Base-by-base conservation (phyloP, 2,888 invertebrate species). In the Parelbella ahira region DNA sequence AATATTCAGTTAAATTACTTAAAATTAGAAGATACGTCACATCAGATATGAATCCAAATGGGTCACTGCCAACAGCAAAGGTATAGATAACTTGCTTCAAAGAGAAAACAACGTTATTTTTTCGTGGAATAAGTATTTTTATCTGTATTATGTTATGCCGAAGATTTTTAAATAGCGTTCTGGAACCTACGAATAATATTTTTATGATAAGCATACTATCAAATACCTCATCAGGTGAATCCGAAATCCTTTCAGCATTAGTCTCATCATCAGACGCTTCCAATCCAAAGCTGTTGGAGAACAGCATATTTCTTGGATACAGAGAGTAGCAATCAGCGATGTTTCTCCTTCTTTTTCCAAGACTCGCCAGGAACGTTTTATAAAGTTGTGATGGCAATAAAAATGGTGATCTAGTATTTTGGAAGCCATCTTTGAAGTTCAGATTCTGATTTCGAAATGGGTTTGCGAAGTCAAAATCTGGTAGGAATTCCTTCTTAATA, bases 351-450 rank as follows among this genome's bases (percentile, higher is more conserved):
- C 88, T 78, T 51, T 88, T 88, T 0, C 82, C 82, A 48, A 88
- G 74, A 65, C 89, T 94, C 5, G 94, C 94, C 62, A 94, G 77
- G 48, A 94, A 89, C 59, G 91, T 94, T 75, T 94, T 94, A 67
- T 94, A 94, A 56, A 94, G 86, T 63, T 94, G 94, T 41, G 93
- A 91, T 4, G 94, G 94, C 48, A 94, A 81, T 36, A 94, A 72
- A 58, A 93, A 93, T 7, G 89, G 88, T 0, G 88, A 76, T 36
- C 77, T 58, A 0, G 62, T 47, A 45, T 67, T 77, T 38, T 78
- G 76, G 37, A 82, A 78, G 0, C 76, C 71, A 63, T 86, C 77
- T 48, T 87, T 87, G 33, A 84, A 87, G 0, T 60, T 54, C 8
- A 86, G 53, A 54, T 70, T 81, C 38, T 84, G 84, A 48, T 74